Evolutionary conservation across 2,113 vertebrate species (phyloP), one percentile per base, ranked within the genome.

Genomic region (Larimichthys polyactis): DNA sequence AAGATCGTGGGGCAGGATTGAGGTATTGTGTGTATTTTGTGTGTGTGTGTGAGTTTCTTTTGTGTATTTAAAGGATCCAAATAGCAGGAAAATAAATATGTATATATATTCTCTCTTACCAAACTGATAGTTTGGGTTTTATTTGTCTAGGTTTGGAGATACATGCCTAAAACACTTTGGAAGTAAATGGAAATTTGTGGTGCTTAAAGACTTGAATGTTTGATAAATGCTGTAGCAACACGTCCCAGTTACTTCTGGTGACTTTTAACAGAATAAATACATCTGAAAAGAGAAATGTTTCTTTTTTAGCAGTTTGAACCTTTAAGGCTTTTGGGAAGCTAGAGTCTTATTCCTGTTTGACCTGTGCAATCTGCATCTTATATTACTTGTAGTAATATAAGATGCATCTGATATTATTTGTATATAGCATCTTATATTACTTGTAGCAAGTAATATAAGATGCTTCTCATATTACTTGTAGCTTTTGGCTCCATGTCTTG

Each of bases 1-100:
- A 94, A 87, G 93, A 94, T 24, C 80, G 22, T 20, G 89, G 94
- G 71, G 84, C 91, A 79, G 87, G 90, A 82, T 43, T 92, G 46
- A 95, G 94, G 95, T 95, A 36, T 36, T 7, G 32, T 36, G 1
- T 36, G 6, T 36, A 7, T 36, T 36, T 36, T 7, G 32, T 8
- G 32, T 36, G 3, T 65, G 44, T 79, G 32, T 68, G 75, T 55
- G 14, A 40, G 27, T 19, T 14, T 15, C 16, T 29, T 66, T 6
- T 57, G 17, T 59, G 6, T 52, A 9, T 11, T 32, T 24, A 54
- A 55, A 24, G 46, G 10, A 15, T 63, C 5, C 4, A 36, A 54
- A 55, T 58, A 11, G 15, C 44, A n/a, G 20, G 16, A 27, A 58
- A 6, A 49, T 16, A 32, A 6, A 32, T n/a, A 9, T 22, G 11